Conservation (phyloP, 2,113 vertebrate species). For the Ochotona curzoniae region DNA sequence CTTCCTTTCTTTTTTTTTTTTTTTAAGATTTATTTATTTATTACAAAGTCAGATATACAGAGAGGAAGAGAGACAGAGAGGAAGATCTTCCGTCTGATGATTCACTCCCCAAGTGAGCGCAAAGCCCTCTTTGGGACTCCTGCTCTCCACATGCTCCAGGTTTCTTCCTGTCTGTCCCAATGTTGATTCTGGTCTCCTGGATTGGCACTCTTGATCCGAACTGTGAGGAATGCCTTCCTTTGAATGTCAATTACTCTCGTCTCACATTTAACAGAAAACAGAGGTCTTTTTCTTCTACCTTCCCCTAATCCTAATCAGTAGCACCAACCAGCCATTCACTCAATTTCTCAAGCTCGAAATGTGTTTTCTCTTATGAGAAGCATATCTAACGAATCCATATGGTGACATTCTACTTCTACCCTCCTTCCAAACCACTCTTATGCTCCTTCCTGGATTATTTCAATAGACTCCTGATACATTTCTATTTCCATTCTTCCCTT, state of each 20-base stretch:
- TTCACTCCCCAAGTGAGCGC: too few species aligned
- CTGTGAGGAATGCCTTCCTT: neutral
- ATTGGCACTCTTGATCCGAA: neutral
- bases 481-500: neutral
- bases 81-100: too few species aligned
- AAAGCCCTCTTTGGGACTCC: neutral
- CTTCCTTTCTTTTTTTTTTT: too few species aligned
- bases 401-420: neutral
- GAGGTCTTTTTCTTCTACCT: neutral
- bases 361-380: neutral
- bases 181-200: neutral
- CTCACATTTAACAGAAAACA: constrained; percentile 26
- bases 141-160: neutral
- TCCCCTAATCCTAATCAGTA: neutral
- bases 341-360: neutral
- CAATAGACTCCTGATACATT: neutral
- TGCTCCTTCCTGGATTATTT: neutral
- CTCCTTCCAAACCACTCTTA: neutral
- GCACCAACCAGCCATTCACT: neutral
- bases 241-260: neutral
- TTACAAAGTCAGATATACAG: too few species aligned
- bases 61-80: too few species aligned
- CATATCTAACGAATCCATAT: neutral
- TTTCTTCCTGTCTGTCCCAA: neutral
- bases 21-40: too few species aligned